phyloP scores from a whole-genome alignment of 2,113 vertebrate genomes.

The Saccopteryx bilineata region DNA sequence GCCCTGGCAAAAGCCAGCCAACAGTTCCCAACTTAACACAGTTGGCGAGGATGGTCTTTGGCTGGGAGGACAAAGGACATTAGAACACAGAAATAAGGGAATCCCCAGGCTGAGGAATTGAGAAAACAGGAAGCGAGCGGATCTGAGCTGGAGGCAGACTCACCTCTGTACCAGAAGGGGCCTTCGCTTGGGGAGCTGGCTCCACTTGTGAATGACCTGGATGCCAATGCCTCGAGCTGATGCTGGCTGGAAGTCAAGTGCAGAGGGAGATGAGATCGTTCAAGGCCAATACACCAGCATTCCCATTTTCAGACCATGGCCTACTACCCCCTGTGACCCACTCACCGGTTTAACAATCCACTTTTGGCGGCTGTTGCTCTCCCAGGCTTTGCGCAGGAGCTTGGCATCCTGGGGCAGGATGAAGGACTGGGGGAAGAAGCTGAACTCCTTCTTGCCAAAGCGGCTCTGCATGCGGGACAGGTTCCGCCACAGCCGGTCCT shows the following conservation, averaged over 20 bases:
- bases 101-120: background rate
- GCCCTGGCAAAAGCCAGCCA: background rate
- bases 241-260: constrained; percentile 91
- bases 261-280: constrained; percentile 41
- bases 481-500: constrained; percentile 97
- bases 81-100: background rate
- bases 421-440: constrained; percentile 97
- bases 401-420: constrained; percentile 97
- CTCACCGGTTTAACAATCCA: constrained; percentile 99
- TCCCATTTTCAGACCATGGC: background rate
- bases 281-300: background rate
- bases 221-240: constrained; percentile 98
- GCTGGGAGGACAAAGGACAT: background rate
- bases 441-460: constrained; percentile 96
- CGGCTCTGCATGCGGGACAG: constrained; percentile 95
- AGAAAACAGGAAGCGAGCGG: background rate
- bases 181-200: constrained; percentile 96
- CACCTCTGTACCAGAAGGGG: constrained; percentile 98
- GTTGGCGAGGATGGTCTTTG: background rate
- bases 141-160: constrained; percentile 52
- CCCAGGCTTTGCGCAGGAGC: constrained; percentile 95
- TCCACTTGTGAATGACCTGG: constrained; percentile 99
- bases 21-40: background rate
- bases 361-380: constrained; percentile 93
- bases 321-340: background rate